These are phyloP conservation scores for Syngnathus scovelli DNA, from an alignment of 2,113 vertebrate species.

Conservation along the genomic window DNA sequence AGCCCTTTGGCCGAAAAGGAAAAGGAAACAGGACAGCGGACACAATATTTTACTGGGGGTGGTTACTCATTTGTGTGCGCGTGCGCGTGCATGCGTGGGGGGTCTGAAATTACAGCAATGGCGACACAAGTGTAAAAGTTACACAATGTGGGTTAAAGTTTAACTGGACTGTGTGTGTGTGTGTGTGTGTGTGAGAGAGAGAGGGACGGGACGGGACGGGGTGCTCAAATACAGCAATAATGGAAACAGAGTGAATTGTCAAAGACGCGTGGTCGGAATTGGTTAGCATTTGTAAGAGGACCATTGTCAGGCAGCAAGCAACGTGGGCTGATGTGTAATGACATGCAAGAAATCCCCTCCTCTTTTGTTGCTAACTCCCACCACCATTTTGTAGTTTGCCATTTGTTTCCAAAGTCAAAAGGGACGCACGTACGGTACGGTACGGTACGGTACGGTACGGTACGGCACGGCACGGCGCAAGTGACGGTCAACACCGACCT, in stretches of 20 bases:
- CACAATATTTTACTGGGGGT: background rate
- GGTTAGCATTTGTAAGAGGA: background rate
- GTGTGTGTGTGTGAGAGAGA: background rate
- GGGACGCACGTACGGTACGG: slow-evolving; percentile 26
- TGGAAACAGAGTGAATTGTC: slow-evolving; percentile 15
- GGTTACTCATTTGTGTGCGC: background rate
- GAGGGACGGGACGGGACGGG: background rate
- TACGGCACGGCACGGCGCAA: background rate
- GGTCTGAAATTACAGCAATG: background rate
- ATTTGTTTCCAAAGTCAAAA: slow-evolving; percentile 44
- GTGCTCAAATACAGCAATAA: background rate
- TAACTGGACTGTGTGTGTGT: background rate
- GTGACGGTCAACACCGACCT: slow-evolving; percentile 13
- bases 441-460: background rate
- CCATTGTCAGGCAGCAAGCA: background rate
- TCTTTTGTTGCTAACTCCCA: slow-evolving; percentile 9
- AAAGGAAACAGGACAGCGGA: background rate
- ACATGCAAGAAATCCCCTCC: background rate
- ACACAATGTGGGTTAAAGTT: background rate
- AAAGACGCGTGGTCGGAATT: slow-evolving; percentile 32
- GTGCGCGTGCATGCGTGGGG: background rate
- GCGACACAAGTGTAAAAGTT: background rate
- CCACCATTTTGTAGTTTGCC: slow-evolving; percentile 6
- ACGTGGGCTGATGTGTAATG: too few species aligned
- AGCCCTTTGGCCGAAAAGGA: background rate